Evolutionary conservation across 2,888 invertebrate species (phyloP), one percentile per base, ranked within the genome.

Genomic region (Halocaridina rubra): DNA sequence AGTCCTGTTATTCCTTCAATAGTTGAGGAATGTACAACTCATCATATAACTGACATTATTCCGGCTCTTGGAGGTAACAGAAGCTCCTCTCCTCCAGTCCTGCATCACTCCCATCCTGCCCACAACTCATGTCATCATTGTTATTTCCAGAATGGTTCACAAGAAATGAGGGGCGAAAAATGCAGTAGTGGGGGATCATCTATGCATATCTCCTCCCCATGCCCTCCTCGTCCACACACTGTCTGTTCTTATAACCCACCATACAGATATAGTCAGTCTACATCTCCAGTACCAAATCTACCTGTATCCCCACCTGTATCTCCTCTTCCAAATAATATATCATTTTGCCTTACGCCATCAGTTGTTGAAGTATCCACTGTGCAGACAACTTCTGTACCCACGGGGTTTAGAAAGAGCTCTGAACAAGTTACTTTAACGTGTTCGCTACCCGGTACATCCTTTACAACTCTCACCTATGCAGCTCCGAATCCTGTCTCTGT

Each of bases 1-100:
- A 88, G 86, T 57, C 88, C 88, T 13, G 79, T 86, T 7, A 86
- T 88, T 19, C 84, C 88, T 22, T 80, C 86, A n/a, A 80, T 86
- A 32, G 84, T 80, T 29, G 88, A 88, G 53, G 88, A 86, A 27
- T 86, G 86, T 22, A 84, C 88, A 2, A 80, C 86, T 16, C 85
- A 86, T 59, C 86, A 86, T 71, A 64, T 86, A 39, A 67, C 79
- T 22, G 86, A 86, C 33, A 82, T 86, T 69, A 33, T 86, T 22
- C 86, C 86, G 7, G 79, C 75, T 16, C 32, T 80, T 33, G 75
- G 10, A 19, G 78, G 78, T 33, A 61, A 76, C n/a, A 46, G 77
- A 27, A 19, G 53, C 13, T 53, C 72, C 29, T 57, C 69, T 22
- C 75, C 82, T 53, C 39, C 78, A 19, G 77, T 81, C 19, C 53